phyloP scores from a whole-genome alignment of 2,888 invertebrate species.

The Abrostola triplasia region DNA sequence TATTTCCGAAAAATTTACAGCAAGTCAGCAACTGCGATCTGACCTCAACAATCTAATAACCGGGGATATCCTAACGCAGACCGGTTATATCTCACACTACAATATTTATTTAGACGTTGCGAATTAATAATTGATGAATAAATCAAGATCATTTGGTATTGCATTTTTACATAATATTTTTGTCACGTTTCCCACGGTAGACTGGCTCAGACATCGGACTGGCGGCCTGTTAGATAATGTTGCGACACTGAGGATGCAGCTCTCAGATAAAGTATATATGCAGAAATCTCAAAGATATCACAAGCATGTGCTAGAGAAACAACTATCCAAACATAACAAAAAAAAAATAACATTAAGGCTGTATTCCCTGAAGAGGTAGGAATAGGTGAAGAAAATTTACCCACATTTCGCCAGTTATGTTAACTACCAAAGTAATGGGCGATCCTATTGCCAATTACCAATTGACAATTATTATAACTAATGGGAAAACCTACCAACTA shows the following conservation, averaged over 20 bases:
- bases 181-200: conserved; percentile 43
- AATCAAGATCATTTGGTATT: conserved; percentile 42
- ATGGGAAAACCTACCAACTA: too few species aligned
- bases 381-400: too few species aligned
- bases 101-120: conserved; percentile 25
- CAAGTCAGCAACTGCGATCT: not conserved
- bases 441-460: too few species aligned
- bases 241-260: conserved; percentile 52
- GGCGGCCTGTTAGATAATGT: conserved; percentile 40
- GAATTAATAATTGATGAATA: conserved; percentile 36
- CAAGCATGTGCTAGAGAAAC: too few species aligned
- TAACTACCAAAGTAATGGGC: too few species aligned
- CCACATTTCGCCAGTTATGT: too few species aligned
- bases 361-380: too few species aligned
- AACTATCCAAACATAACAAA: too few species aligned
- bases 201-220: conserved; percentile 20
- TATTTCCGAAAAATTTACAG: too few species aligned
- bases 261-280: not conserved
- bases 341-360: too few species aligned
- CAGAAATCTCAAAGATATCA: not conserved
- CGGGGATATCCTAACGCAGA: not conserved
- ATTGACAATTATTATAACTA: too few species aligned
- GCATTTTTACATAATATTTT: conserved; percentile 50
- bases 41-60: not conserved
- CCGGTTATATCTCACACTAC: conserved; percentile 12